phyloP scores from a whole-genome alignment of 2,797 vertebrate genomes.

The Petrocephalus schoutedeni region DNA sequence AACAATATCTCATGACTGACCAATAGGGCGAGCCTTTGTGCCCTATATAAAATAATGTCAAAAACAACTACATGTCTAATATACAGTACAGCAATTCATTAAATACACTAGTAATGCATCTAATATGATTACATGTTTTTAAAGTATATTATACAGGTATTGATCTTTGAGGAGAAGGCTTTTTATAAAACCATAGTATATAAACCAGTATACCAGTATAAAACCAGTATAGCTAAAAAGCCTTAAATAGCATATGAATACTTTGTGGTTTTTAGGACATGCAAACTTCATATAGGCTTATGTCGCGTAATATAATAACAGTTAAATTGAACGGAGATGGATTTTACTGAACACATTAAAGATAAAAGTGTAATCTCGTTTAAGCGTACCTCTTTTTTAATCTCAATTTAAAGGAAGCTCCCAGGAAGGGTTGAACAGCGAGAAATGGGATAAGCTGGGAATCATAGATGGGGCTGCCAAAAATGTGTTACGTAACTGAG shows the following conservation, averaged over 20 bases:
- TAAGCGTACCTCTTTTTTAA: constrained; percentile 14
- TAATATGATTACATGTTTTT: not conserved
- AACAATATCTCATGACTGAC: not conserved
- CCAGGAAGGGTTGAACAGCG: constrained; percentile 1
- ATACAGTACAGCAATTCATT: not conserved
- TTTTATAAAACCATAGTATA: not conserved
- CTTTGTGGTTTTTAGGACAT: not conserved
- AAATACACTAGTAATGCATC: not conserved
- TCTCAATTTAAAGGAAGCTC: constrained; percentile 10
- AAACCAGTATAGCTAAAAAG: not conserved
- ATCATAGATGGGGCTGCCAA: not conserved
- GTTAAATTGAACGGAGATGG: not conserved
- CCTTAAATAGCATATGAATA: not conserved
- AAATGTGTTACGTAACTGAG: not conserved
- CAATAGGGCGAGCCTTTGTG: not conserved
- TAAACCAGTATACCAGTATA: too few relatives aligned
- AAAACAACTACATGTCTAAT: not conserved
- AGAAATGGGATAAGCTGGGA: constrained; percentile 13
- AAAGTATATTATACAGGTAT: not conserved
- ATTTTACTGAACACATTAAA: constrained; percentile 12
- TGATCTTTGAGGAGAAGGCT: not conserved
- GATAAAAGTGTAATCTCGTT: constrained; percentile 13
- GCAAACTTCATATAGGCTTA: constrained; percentile 5
- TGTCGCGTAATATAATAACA: not conserved
- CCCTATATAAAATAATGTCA: not conserved